These are phyloP conservation scores for Aphodius sticticus DNA, from an alignment of 2,888 invertebrate genomes.

Conservation along the genomic window DNA sequence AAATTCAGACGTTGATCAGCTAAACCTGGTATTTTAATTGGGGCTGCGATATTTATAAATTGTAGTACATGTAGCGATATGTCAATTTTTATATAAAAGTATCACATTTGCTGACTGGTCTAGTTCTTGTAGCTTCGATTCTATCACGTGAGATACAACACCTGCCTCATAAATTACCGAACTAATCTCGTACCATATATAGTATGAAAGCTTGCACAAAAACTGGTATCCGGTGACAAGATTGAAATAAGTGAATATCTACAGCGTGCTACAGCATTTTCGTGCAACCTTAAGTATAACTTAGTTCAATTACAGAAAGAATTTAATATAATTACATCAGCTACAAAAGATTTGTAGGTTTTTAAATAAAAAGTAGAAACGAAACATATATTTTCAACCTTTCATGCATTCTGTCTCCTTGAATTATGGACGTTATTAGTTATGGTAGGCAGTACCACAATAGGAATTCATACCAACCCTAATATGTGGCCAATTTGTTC, in stretches of 20 bases:
- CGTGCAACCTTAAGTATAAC: background rate
- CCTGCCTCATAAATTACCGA: background rate
- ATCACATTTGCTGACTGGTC: background rate
- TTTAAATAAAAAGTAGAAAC: background rate
- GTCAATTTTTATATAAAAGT: background rate
- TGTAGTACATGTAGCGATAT: background rate
- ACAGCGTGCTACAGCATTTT: background rate
- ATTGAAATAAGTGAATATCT: background rate
- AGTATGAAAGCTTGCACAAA: background rate
- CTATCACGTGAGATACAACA: background rate
- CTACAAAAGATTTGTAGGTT: too few species aligned
- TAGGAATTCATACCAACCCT: background rate
- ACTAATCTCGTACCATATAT: background rate
- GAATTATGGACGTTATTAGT: background rate
- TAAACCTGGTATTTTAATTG: background rate
- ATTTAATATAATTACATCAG: background rate
- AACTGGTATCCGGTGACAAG: background rate
- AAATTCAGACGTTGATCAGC: background rate
- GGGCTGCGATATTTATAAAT: background rate
- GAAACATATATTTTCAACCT: background rate
- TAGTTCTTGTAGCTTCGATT: background rate
- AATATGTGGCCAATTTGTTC: background rate
- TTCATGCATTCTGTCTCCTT: background rate
- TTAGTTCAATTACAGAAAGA: background rate
- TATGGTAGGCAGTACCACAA: background rate